phyloP scores from a whole-genome alignment of 2,113 vertebrate genomes.

The Cottus gobio region DNA sequence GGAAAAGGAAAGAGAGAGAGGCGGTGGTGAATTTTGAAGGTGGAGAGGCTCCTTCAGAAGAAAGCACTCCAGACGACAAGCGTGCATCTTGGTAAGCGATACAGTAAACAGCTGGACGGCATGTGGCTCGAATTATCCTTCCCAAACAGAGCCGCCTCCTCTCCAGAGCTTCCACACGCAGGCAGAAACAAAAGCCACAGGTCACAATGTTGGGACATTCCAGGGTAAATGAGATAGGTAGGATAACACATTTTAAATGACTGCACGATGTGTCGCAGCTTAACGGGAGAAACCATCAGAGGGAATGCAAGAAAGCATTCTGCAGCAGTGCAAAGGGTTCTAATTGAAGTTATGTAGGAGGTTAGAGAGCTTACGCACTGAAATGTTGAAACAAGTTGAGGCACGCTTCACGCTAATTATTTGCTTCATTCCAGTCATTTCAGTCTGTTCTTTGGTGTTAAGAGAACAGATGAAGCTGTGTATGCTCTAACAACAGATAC shows the following conservation, averaged over 20 bases:
- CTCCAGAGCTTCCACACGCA: background rate
- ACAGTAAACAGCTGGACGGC: conserved; percentile 29
- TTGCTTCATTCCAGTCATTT: background rate
- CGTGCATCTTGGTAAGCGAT: conserved; percentile 3
- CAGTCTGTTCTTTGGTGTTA: conserved; percentile 5
- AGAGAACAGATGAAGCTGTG: conserved; percentile 51
- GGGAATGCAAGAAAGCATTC: background rate
- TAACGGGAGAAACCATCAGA: background rate
- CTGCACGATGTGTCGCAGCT: background rate
- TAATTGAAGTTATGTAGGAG: conserved; percentile 47
- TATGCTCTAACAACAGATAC: background rate
- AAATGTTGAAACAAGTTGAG: background rate
- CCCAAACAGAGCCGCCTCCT: background rate
- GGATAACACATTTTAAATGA: conserved; percentile 28
- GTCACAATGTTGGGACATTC: conserved; percentile 1
- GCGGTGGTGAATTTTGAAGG: background rate
- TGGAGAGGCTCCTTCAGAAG: conserved; percentile 2
- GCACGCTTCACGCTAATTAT: background rate
- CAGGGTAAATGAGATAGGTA: conserved; percentile 26
- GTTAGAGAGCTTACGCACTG: background rate
- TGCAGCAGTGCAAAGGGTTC: conserved; percentile 1
- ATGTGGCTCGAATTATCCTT: background rate
- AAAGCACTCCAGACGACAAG: conserved; percentile 19
- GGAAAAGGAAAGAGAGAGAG: conserved; percentile 1
- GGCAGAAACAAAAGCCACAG: conserved; percentile 29